These are phyloP conservation scores for Peromyscus maniculatus DNA, from an alignment of 2,113 vertebrate species.

Conservation along the genomic window DNA sequence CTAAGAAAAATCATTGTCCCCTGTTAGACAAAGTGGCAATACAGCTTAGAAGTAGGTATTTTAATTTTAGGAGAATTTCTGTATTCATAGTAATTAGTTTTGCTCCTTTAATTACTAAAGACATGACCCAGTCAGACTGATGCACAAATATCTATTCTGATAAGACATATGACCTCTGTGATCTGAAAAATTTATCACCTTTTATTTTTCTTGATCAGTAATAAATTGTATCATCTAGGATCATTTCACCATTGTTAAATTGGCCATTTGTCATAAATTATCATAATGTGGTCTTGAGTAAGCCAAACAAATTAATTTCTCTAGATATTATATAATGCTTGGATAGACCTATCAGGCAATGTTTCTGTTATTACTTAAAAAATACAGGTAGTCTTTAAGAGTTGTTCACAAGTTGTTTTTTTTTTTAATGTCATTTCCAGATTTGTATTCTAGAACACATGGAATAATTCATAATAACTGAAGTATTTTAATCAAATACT, in stretches of 20 bases:
- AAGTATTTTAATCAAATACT: neutral
- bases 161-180: neutral
- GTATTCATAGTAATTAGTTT: slow-evolving; percentile 14
- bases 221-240: neutral
- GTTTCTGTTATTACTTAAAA: neutral
- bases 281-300: neutral
- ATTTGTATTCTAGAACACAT: neutral
- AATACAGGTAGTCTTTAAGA: neutral
- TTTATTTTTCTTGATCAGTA: neutral
- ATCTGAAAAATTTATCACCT: neutral
- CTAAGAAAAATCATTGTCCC: neutral
- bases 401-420: slow-evolving; percentile 11
- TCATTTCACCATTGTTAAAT: neutral
- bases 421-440: neutral
- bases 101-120: slow-evolving; percentile 44
- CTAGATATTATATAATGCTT: neutral
- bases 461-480: neutral
- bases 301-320: neutral
- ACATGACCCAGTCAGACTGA: neutral
- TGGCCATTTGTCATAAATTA: neutral
- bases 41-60: neutral
- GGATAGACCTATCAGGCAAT: neutral
- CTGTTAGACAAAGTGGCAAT: slow-evolving; percentile 5
- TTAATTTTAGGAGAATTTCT: neutral
- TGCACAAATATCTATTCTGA: neutral